Base-by-base conservation (phyloP, 2,797 vertebrate genomes). In the Falco rusticolus region DNA sequence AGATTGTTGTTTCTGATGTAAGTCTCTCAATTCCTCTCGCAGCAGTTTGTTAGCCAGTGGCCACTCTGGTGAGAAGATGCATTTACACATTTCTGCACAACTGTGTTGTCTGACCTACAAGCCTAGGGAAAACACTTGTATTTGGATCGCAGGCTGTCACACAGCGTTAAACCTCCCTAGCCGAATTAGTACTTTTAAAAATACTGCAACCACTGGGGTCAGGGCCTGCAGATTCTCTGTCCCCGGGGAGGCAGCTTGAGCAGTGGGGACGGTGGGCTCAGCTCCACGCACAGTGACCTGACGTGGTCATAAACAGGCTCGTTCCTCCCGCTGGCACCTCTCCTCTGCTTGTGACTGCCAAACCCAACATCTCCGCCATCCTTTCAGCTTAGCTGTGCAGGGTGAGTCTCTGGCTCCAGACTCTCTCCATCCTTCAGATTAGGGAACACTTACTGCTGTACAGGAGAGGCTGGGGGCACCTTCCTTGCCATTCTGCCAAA, bases 381-480 rank as follows among this genome's bases (percentile, higher is more conserved):
- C 57, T 69, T 92, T 24, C 31, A 19, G 48, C 8, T 17, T 31
- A 60, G 51, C 64, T 20, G 3, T 43, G 70, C 60, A 12, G 82
- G 84, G 31, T 7, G 45, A 63, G 53, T 5, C 47, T 80, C 47
- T 71, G 57, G 21, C 50, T 72, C 60, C 37, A 66, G 3, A 10
- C 6, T 31, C 17, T 41, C 64, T 53, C 54, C 45, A 10, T 59
- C 64, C 61, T n/a, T 51, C 16, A 22, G 53, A 4, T 64, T 16
- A 34, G 64, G 75, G 37, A 71, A 0, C 2, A 45, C 53, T 43
- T 47, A 3, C 16, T 10, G 11, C 59, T 24, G 16, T 19, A 13
- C 1, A 1, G 56, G 43, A 37, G 41, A 10, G 2, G 48, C 77
- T 60, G 20, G 12, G 57, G 41, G 48, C 0, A 0, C 45, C 64